Evolutionary conservation across 2,888 invertebrate genomes (phyloP).

Genomic region (Pristionchus arcanus): DNA sequence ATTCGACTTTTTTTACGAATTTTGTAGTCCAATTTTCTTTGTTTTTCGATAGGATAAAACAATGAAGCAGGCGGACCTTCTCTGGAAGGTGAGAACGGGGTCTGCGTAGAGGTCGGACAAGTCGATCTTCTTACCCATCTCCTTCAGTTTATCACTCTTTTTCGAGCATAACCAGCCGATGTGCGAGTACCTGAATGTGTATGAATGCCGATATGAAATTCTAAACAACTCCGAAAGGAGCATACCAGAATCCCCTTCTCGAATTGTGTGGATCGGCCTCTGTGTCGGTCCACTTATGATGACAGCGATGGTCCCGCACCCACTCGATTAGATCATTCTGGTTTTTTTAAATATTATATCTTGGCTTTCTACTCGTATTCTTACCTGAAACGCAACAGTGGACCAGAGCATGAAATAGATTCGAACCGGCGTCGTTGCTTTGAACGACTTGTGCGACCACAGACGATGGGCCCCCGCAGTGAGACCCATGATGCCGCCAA

Average conservation of each 20-base stretch:
- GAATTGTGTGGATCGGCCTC: no score
- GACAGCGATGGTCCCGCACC: slow-evolving; percentile 89
- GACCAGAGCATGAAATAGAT: slow-evolving; percentile 89
- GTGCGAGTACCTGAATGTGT: slow-evolving; percentile 92
- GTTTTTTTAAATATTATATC: background rate
- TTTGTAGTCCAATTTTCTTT: no score
- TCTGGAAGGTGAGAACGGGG: slow-evolving; percentile 82
- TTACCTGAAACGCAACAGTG: slow-evolving; percentile 92
- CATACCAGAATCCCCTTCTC: slow-evolving; percentile 93
- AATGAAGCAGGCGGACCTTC: no score
- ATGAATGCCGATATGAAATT: slow-evolving; percentile 86
- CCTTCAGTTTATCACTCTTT: slow-evolving; percentile 84
- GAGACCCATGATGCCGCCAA: slow-evolving; percentile 88
- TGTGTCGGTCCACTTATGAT: slow-evolving; percentile 94
- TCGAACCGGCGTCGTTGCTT: slow-evolving; percentile 90
- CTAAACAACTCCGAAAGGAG: no score
- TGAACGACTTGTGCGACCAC: slow-evolving; percentile 94
- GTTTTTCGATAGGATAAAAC: no score
- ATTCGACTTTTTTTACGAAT: no score
- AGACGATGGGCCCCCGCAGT: slow-evolving; percentile 95
- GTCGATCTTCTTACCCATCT: slow-evolving; percentile 50
- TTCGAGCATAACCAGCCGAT: slow-evolving; percentile 92
- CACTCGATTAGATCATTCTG: slow-evolving; percentile 92
- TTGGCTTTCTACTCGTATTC: no score
- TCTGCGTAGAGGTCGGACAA: slow-evolving; percentile 35